These are phyloP conservation scores for Penelope pileata DNA, from an alignment of 2,113 vertebrate species.

Conservation along the genomic window DNA sequence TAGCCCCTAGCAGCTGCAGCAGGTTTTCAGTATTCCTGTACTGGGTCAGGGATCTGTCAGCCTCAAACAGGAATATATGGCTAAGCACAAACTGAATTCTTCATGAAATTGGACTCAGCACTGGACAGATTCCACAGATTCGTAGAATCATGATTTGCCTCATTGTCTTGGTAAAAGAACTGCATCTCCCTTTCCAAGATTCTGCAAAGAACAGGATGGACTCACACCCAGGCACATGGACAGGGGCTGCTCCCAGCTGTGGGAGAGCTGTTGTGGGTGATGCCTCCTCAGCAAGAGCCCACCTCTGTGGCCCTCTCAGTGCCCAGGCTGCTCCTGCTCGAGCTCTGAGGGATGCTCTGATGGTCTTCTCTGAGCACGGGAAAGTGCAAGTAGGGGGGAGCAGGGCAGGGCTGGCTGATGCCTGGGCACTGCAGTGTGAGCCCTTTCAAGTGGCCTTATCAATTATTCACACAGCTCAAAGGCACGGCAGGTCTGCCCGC, in stretches of 20 bases:
- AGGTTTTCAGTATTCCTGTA: not conserved
- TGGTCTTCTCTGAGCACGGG: not conserved
- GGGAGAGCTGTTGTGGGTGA: not conserved
- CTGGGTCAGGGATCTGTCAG: not conserved
- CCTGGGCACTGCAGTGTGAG: not conserved
- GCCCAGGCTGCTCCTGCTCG: not conserved
- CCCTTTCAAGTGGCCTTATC: not conserved
- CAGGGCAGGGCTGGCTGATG: not conserved
- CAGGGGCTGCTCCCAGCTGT: not conserved
- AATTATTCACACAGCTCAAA: constrained; percentile 8
- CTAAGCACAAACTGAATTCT: not conserved
- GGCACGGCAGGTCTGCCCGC: not conserved
- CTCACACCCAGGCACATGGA: not conserved
- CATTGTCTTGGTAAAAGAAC: not conserved
- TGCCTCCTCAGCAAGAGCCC: not conserved
- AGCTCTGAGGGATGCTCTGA: not conserved
- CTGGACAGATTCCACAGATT: not conserved
- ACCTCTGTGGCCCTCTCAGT: not conserved
- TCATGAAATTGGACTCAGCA: not conserved
- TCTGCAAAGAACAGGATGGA: not conserved
- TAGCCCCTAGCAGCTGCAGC: rapidly evolving
- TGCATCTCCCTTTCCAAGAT: not conserved
- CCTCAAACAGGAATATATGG: not conserved
- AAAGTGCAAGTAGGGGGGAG: not conserved
- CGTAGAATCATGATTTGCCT: not conserved